These are phyloP conservation scores for Pseudoips prasinana DNA, from an alignment of 2,888 invertebrate species.

Conservation along the genomic window DNA sequence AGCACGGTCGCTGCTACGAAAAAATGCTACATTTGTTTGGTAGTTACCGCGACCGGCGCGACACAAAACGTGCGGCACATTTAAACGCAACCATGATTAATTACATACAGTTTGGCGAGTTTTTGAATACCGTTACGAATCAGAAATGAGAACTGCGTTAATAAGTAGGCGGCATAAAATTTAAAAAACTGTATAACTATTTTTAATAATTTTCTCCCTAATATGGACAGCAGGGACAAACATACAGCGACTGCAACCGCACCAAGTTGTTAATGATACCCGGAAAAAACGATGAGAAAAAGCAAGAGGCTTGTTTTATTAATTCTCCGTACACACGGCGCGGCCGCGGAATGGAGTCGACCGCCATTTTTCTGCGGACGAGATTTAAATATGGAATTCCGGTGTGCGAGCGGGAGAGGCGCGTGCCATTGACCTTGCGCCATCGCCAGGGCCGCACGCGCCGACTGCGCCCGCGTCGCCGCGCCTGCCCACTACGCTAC, in stretches of 20 bases:
- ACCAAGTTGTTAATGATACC: constrained; percentile 66
- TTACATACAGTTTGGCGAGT: constrained; percentile 40
- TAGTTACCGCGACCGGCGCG: constrained; percentile 35
- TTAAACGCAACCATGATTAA: constrained; percentile 24
- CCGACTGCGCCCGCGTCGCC: constrained; percentile 51
- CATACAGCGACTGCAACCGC: constrained; percentile 54
- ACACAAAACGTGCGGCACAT: constrained; percentile 32
- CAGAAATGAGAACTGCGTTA: constrained; percentile 22
- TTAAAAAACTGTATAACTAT: constrained; percentile 42
- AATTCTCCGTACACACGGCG: constrained; percentile 74
- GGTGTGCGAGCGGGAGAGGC: constrained; percentile 80
- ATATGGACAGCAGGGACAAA: constrained; percentile 36
- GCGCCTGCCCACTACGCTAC: constrained; percentile 40
- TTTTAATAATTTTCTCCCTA: constrained; percentile 47
- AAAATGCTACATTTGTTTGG: constrained; percentile 39
- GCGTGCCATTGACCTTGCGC: constrained; percentile 80
- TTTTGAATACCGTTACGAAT: constrained; percentile 49
- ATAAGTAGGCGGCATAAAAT: constrained; percentile 32
- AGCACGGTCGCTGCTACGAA: constrained; percentile 42
- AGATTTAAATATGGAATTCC: constrained; percentile 83
- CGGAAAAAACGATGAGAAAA: constrained; percentile 68
- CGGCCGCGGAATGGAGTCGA: constrained; percentile 71
- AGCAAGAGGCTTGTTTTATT: constrained; percentile 75
- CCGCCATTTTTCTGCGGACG: constrained; percentile 82
- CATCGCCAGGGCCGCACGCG: constrained; percentile 69